Evolutionary conservation across 2,888 invertebrate genomes (phyloP).

Genomic region (Epinotia bilunana): DNA sequence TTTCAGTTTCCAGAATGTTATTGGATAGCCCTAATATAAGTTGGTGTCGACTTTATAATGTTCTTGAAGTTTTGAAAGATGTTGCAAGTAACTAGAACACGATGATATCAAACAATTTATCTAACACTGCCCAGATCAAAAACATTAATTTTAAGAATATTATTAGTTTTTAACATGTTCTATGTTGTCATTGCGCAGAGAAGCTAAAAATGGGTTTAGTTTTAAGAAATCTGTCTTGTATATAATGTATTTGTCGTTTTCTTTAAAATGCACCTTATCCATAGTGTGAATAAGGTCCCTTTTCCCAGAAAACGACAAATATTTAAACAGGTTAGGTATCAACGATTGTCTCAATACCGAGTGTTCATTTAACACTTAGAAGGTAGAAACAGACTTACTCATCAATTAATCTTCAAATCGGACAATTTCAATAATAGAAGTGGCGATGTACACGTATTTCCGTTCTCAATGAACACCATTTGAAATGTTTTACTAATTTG

Average conservation of each 20-base stretch:
- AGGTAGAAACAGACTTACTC: not conserved
- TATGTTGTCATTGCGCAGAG: no score
- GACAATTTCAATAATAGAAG: not conserved
- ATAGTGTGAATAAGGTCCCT: not conserved
- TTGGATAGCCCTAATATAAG: not conserved
- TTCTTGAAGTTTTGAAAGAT: constrained; percentile 18
- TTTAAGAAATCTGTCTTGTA: not conserved
- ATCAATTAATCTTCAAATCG: not conserved
- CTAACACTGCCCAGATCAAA: not conserved
- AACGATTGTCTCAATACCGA: not conserved
- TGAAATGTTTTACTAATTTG: not conserved
- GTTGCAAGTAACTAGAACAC: constrained; percentile 46
- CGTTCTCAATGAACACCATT: not conserved
- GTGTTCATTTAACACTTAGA: not conserved
- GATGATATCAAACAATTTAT: not conserved
- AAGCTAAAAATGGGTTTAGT: not conserved
- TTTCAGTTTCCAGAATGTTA: not conserved
- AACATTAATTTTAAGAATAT: not conserved
- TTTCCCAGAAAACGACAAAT: not conserved
- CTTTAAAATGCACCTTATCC: not conserved
- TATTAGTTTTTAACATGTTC: not conserved
- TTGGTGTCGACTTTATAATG: not conserved
- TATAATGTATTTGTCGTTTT: not conserved
- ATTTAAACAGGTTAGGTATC: not conserved
- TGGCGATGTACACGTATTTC: not conserved